phyloP scores from a whole-genome alignment of 2,113 vertebrate species.

The Lethenteron camtschaticum region DNA sequence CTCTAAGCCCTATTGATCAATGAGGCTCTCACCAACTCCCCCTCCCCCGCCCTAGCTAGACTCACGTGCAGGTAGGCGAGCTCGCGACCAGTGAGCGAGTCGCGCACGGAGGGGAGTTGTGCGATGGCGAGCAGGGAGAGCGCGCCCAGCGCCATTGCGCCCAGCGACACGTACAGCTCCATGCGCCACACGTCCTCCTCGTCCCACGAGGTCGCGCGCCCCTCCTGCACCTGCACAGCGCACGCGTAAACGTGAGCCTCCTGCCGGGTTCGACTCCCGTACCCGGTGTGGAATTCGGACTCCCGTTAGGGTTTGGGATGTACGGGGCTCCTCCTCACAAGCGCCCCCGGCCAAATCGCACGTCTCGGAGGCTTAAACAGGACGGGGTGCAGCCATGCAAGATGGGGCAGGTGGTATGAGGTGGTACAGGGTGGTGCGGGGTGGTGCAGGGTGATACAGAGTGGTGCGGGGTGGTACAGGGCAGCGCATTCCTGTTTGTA shows the following conservation, averaged over 20 bases:
- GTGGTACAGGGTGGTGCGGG: no score
- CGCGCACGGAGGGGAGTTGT: slow-evolving; percentile 64
- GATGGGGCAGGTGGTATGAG: not conserved
- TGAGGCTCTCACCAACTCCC: no score
- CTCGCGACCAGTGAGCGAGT: slow-evolving; percentile 72
- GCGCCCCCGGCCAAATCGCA: not conserved
- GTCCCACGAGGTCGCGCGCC: slow-evolving; percentile 36
- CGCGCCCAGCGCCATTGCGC: slow-evolving; percentile 61
- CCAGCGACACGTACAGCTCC: slow-evolving; percentile 71
- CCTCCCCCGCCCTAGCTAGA: not conserved
- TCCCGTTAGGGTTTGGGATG: not conserved
- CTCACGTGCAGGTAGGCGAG: slow-evolving; percentile 80
- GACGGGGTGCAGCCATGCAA: slow-evolving; percentile 5
- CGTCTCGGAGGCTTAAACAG: not conserved
- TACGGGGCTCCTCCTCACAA: not conserved
- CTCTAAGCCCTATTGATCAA: no score
- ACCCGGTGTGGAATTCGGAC: not conserved
- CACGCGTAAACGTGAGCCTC: no score
- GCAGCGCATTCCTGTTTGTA: slow-evolving; percentile 35
- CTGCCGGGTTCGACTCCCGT: not conserved
- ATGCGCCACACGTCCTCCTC: slow-evolving; percentile 70
- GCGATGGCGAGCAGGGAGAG: slow-evolving; percentile 65
- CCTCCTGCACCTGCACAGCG: slow-evolving; percentile 28
- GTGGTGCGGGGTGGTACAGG: no score
- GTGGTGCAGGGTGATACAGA: no score